Evolutionary conservation across 1,140 invertebrate genomes (phyloP).

Genomic region (Papilio dardanus): DNA sequence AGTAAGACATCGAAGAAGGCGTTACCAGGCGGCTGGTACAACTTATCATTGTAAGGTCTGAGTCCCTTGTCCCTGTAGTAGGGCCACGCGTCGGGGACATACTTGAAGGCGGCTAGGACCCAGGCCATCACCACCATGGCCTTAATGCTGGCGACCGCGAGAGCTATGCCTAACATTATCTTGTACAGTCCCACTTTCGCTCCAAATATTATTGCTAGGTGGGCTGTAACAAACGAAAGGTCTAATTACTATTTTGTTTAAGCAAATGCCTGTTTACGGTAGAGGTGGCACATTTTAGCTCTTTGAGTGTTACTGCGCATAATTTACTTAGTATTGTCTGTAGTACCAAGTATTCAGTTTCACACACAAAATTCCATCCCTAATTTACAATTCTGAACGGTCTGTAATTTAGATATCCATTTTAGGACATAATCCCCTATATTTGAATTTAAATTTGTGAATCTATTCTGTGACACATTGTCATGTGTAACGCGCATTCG

Average conservation of each 20-base stretch:
- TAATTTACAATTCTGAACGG: not conserved
- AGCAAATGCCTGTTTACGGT: not conserved
- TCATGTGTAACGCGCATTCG: slow-evolving; percentile 26
- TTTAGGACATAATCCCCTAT: not conserved
- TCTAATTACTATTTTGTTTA: not conserved
- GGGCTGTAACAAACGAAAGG: slow-evolving; percentile 66
- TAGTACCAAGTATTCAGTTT: too few species aligned
- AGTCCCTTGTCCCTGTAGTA: slow-evolving; percentile 44
- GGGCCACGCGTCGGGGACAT: slow-evolving; percentile 56
- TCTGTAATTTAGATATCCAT: not conserved
- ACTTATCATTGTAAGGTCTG: slow-evolving; percentile 30
- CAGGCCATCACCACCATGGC: slow-evolving; percentile 67
- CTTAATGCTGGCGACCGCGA: slow-evolving; percentile 59
- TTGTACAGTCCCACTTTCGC: slow-evolving; percentile 68
- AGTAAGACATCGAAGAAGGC: slow-evolving; percentile 45
- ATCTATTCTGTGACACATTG: slow-evolving; percentile 3
- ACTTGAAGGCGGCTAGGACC: slow-evolving; percentile 61
- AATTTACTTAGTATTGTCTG: too few species aligned
- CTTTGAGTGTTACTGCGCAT: too few species aligned
- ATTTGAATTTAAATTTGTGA: slow-evolving; percentile 15
- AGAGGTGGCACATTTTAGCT: too few species aligned
- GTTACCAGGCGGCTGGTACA: slow-evolving; percentile 35
- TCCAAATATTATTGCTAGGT: slow-evolving; percentile 61
- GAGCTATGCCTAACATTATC: slow-evolving; percentile 62
- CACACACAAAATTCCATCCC: not conserved